Evolutionary conservation across 92 coral and sea anemone species (phyloP).

Genomic region (Nematostella vectensis): DNA sequence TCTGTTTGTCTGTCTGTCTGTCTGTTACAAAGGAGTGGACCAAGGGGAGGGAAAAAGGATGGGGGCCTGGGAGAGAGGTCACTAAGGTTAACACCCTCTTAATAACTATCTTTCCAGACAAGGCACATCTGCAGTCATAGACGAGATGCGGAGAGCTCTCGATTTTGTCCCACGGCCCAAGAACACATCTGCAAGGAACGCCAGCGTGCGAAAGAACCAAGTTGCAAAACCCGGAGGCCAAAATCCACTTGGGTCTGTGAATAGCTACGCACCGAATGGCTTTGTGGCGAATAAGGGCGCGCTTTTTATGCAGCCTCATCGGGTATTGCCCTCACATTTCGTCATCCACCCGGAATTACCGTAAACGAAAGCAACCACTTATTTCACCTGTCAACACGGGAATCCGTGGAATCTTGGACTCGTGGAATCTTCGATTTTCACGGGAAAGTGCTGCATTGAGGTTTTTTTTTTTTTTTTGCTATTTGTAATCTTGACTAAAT

Average conservation of each 20-base stretch:
- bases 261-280: conserved; percentile 8
- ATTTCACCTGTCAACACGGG: no score
- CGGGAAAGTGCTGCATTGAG: no score
- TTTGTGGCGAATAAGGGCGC: conserved; percentile 61
- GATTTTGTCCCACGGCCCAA: conserved; percentile 25
- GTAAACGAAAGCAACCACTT: no score
- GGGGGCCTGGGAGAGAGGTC: no score
- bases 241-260: conserved; percentile 2
- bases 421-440: no score
- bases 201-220: conserved; percentile 17
- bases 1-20: no score
- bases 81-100: no score
- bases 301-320: conserved; percentile 87
- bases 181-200: not conserved
- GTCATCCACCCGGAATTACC: conserved; percentile 92
- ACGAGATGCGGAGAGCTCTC: conserved; percentile 36
- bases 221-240: conserved; percentile 16
- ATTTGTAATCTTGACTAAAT: no score
- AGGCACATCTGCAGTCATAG: conserved; percentile 23
- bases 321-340: conserved; percentile 57
- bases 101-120: conserved; percentile 20
- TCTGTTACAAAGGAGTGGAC: no score
- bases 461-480: not conserved
- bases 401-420: no score
- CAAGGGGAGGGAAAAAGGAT: no score